Percentiles rank a stretch among this genome's conserved stretches.
Conservation (phyloP, 2,113 vertebrate species). For the Lycocorax pyrrhopterus region DNA sequence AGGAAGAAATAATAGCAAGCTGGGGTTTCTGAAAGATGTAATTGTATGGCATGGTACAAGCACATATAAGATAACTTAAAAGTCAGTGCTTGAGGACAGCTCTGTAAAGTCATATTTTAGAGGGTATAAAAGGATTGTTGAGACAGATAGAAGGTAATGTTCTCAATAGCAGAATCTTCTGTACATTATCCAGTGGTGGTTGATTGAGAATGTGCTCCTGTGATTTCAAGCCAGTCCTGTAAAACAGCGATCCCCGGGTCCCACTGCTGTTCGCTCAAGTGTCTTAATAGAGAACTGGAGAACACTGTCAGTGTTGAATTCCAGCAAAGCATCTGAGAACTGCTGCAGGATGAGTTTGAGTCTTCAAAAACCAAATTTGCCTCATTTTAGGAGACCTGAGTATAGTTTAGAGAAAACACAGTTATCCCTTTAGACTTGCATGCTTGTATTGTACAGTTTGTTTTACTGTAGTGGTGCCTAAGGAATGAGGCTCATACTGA, state of each 20-base stretch:
- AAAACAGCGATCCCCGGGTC: accelerated
- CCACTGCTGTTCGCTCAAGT: background rate
- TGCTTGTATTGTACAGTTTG: background rate
- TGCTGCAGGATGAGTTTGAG: background rate
- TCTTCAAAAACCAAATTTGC: background rate
- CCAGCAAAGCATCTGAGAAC: background rate
- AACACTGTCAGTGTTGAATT: background rate
- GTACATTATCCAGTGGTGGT: background rate
- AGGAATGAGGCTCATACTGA: background rate
- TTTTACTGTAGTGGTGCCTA: background rate
- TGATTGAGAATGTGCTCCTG: background rate
- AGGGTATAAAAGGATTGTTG: background rate
- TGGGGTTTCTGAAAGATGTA: background rate
- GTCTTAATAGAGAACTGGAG: background rate
- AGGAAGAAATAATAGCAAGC: background rate
- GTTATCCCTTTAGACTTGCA: background rate
- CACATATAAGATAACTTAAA: background rate
- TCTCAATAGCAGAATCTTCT: background rate
- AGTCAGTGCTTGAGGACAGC: background rate
- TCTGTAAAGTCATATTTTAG: background rate
- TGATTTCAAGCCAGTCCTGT: background rate
- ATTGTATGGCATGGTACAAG: background rate
- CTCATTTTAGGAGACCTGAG: background rate
- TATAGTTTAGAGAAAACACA: background rate
- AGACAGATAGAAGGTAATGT: background rate